Base-by-base conservation (phyloP, 2,113 vertebrate genomes). In the Oxyura jamaicensis region DNA sequence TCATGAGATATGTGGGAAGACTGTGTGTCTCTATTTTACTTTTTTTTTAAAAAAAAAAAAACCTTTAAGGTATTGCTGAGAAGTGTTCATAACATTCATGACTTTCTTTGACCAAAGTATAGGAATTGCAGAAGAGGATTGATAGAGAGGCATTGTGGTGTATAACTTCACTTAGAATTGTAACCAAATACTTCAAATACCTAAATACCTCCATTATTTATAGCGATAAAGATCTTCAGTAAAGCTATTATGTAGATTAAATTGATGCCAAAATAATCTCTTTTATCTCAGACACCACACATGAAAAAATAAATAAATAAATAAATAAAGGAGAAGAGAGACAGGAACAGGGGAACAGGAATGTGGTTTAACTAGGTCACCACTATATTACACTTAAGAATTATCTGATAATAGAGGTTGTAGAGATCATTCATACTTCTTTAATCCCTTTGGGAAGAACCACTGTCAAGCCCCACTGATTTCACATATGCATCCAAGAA, bases 221-320 rank as follows among this genome's bases (percentile, higher is more conserved):
- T 93, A 83, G 60, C 48, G 93, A 97, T 97, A 96, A 95, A 79
- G 93, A 96, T 96, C 96, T 96, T 96, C 91, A 91, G 86, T 79
- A 94, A 91, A 90, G 93, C 94, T 91, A 88, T 97, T 83, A 95
- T 78, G 65, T 92, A 88, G 95, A 96, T 96, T 94, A 95, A 96
- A 94, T 80, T 95, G 92, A 97, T 96, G 91, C 94, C 89, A 92
- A 92, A 95, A 96, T 96, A 94, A 95, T 93, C 92, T 93, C 73
- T 95, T 94, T 95, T 96, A 92, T 92, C 94, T 95, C 75, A 91
- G 84, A 83, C 86, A 92, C 72, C 72, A 90, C 77, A 48, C 46
- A 48, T 48, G 20, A 91, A 83, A 41, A 48, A 76, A n/a, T n/a
- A n/a, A n/a, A n/a, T n/a, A n/a, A n/a, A n/a, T n/a, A n/a, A n/a